phyloP scores from a whole-genome alignment of 2,113 vertebrate genomes.

The Bambusicola thoracicus region DNA sequence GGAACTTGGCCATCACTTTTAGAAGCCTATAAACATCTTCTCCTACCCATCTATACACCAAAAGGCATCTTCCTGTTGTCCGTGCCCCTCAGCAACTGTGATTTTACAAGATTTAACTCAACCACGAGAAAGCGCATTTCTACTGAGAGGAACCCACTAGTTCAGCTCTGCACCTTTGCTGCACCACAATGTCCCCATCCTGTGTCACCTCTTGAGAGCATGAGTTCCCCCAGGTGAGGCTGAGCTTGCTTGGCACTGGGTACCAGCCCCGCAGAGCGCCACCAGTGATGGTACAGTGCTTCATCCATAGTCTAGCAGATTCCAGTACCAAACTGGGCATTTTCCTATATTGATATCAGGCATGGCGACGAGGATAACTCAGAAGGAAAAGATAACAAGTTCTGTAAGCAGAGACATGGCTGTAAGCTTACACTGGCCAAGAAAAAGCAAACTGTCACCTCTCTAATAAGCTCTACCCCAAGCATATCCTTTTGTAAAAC shows the following conservation, averaged over 20 bases:
- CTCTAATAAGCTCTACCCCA: conserved; percentile 20
- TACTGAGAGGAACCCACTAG: not conserved
- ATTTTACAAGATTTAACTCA: not conserved
- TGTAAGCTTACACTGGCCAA: conserved; percentile 1
- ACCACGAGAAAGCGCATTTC: not conserved
- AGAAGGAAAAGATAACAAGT: not conserved
- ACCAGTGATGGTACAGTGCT: accelerated
- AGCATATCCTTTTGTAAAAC: conserved; percentile 14
- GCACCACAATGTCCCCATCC: not conserved
- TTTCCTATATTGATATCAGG: not conserved
- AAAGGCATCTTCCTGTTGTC: not conserved
- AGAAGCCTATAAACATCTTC: not conserved
- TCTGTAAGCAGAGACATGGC: not conserved
- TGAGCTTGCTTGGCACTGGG: not conserved
- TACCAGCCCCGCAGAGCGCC: not conserved
- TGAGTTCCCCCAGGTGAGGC: not conserved
- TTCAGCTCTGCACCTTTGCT: not conserved
- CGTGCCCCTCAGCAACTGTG: not conserved
- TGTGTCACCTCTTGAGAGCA: accelerated
- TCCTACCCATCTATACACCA: accelerated
- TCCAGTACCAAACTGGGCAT: not conserved
- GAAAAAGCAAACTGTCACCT: conserved; percentile 41
- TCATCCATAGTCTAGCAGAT: not conserved
- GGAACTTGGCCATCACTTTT: not conserved
- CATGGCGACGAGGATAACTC: not conserved